Evolutionary conservation across 2,113 vertebrate genomes (phyloP), one percentile per base, ranked within the genome.

Genomic region (Hemichromis elongatus): DNA sequence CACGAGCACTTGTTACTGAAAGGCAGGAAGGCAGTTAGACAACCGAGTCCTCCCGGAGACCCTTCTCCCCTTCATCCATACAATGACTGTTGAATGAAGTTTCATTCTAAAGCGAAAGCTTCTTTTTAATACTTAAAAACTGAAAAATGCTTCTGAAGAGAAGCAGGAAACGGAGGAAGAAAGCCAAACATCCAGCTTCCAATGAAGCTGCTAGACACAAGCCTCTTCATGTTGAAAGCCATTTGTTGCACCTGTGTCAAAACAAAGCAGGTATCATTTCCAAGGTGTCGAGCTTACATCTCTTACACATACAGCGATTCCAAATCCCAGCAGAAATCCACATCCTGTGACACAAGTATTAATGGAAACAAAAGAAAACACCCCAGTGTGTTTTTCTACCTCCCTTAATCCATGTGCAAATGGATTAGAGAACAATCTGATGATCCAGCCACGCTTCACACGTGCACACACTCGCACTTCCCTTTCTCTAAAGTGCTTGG

Each of bases 371-470:
- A 66, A 80, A 26, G 7, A 28, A 26, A 55, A 56, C 55, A 14
- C 9, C 5, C 40, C 33, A 26, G 18, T 47, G 40, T 53, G 14
- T 19, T 42, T 77, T 26, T 73, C 45, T 80, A 26, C 37, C 59
- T 56, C 50, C 30, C 52, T 68, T 21, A 81, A 55, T 45, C 80
- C 61, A 37, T n/a, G 30, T 61, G 42, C 52, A 56, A 84, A 81
- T 83, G 84, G 61, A 85, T 91, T 89, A 83, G 9, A 75, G 59
- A 81, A 79, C 84, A 84, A 83, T 86, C 77, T 86, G 66, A 84
- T 84, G 70, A 75, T 52, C 70, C 45, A 13, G 78, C 56, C 75
- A 40, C 56, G 45, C 56, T 83, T 30, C 14, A 59, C 47, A 9
- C 35, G 2, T 26, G 6, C 70, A 52, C 28, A 85, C 42, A 6